Base-by-base conservation (phyloP, 2,113 vertebrate species). In the Polypterus senegalus region DNA sequence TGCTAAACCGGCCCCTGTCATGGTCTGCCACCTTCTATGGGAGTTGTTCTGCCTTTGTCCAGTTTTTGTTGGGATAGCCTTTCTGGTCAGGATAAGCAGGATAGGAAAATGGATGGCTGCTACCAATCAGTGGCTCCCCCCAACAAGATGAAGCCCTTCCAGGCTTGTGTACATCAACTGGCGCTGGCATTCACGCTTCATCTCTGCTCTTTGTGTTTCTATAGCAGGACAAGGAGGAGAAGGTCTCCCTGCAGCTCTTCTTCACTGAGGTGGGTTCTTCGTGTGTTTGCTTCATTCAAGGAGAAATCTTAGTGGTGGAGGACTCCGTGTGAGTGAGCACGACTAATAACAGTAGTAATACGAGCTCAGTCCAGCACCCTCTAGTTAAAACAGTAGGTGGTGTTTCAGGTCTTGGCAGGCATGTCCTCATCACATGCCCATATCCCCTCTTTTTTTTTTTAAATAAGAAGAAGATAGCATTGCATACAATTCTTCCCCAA, bases 201-300 rank as follows among this genome's bases (percentile, higher is more conserved):
- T 3, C 6, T 60, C 9, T 43, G 5, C 48, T 7, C 9, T 43
- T 49, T 5, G 3, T n/a, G 5, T 45, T 47, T 48, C 3, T 11
- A 1, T 49, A 63, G 61, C 59, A 67, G 60, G 66, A 67, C 49
- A 67, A 67, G 7, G 62, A 67, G 3, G 66, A 67, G 48, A 57
- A 58, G 10, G 58, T 67, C 4, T 49, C 56, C 54, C 58, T 67
- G 9, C 66, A 63, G 6, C 11, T 67, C 7, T 48, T 56, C 27
- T 47, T 58, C n/a, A 63, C 52, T 54, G 57, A 67, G 66, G 62
- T 67, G 51, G 57, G 54, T 10, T 44, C 43, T 27, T 9, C 49
- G 4, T n/a, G n/a, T 65, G 52, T 54, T 48, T 46, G 27, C 54
- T 46, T 59, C 45, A n/a, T 44, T 47, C 9, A 27, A 27, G 27